phyloP scores from a whole-genome alignment of 2,797 vertebrate genomes.

The Urosaurus nigricauda region DNA sequence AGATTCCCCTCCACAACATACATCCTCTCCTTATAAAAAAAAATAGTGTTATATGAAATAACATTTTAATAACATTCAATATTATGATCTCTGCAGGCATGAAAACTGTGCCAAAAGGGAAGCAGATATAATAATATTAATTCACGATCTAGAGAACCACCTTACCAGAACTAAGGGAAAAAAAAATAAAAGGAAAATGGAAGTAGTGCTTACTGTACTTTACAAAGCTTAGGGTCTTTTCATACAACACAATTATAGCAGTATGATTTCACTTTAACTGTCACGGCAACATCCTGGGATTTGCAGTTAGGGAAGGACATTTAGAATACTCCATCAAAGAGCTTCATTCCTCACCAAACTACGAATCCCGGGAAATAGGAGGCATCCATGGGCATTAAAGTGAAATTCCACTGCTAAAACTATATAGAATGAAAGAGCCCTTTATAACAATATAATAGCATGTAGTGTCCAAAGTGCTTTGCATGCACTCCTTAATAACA shows the following conservation, averaged over 20 bases:
- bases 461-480: not conserved
- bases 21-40: constrained; percentile 51
- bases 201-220: not conserved
- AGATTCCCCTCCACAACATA: not conserved
- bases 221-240: not conserved
- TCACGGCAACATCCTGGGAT: too few relatives aligned
- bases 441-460: not conserved
- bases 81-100: constrained; percentile 44
- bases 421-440: too few relatives aligned
- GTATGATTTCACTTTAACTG: too few relatives aligned
- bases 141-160: not conserved
- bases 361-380: too few relatives aligned
- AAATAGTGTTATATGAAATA: constrained; percentile 41
- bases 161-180: not conserved
- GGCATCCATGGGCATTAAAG: too few relatives aligned
- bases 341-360: too few relatives aligned
- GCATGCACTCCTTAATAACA: not conserved
- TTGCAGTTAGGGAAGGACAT: too few relatives aligned
- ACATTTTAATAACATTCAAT: constrained; percentile 40
- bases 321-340: too few relatives aligned
- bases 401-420: too few relatives aligned
- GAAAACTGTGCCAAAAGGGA: constrained; percentile 31
- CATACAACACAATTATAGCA: too few relatives aligned
- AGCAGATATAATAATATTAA: not conserved
- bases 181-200: not conserved